These are phyloP conservation scores for Pterocles orientalis DNA, from an alignment of 2,113 vertebrate genomes.

Conservation along the genomic window DNA sequence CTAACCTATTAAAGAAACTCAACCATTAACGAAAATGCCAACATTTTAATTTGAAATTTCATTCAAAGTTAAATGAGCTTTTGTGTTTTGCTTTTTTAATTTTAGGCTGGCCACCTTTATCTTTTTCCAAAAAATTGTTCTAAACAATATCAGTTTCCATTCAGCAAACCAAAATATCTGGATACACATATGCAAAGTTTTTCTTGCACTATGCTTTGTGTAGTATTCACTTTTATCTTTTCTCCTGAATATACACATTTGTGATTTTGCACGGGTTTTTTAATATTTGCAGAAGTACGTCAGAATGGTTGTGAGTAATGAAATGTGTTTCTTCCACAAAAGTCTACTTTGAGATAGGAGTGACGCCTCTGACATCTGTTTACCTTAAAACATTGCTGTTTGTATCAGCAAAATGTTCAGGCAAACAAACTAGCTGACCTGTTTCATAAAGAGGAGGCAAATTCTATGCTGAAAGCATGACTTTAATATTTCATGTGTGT, in stretches of 20 bases:
- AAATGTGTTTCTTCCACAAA: background rate
- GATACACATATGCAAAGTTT: background rate
- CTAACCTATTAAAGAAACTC: background rate
- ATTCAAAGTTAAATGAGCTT: accelerated
- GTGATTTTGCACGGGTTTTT: background rate
- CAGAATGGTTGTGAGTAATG: background rate
- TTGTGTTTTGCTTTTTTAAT: background rate
- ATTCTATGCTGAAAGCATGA: background rate
- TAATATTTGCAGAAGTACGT: background rate
- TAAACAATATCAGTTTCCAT: background rate
- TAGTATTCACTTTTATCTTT: background rate
- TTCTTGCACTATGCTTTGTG: background rate
- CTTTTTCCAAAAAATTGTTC: background rate
- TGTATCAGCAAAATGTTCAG: background rate
- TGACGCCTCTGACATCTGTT: background rate
- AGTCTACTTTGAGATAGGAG: background rate
- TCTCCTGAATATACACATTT: background rate
- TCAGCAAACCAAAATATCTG: background rate
- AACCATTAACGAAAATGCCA: background rate
- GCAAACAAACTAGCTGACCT: background rate
- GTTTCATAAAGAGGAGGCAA: background rate
- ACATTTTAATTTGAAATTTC: background rate
- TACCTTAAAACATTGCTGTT: background rate
- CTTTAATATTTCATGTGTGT: background rate
- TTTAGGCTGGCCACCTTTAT: background rate